These are phyloP conservation scores for Ictalurus punctatus DNA, from an alignment of 2,113 vertebrate genomes.

Conservation along the genomic window DNA sequence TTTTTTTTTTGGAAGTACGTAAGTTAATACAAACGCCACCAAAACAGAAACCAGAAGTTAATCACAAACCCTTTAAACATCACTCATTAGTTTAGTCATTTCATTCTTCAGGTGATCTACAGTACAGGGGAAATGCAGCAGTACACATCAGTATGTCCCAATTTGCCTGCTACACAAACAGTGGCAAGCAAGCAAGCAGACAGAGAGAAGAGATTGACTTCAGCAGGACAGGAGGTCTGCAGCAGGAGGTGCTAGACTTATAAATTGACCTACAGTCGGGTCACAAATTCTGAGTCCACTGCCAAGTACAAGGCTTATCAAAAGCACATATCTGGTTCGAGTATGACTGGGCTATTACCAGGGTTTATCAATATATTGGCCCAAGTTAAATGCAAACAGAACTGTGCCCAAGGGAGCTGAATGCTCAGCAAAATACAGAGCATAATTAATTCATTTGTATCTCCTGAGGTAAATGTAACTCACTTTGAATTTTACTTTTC, in stretches of 20 bases:
- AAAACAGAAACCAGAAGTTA: background rate
- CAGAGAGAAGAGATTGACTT: conserved; percentile 18
- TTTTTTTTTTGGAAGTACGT: background rate
- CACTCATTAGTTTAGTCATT: conserved; percentile 1
- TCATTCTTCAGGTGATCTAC: background rate
- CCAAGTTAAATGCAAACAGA: background rate
- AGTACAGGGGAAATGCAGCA: background rate
- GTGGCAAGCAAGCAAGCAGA: conserved; percentile 7
- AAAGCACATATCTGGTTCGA: background rate
- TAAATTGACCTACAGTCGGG: background rate
- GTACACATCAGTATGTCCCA: background rate
- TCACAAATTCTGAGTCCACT: background rate
- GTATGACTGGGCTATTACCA: too few relatives aligned
- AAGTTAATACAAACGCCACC: background rate
- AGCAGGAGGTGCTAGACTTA: background rate
- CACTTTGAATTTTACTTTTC: background rate
- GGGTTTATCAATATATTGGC: background rate
- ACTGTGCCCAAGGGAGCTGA: background rate
- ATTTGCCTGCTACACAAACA: background rate
- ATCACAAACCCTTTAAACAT: background rate
- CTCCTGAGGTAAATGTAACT: background rate
- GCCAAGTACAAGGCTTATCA: background rate
- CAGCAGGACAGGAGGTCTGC: conserved; percentile 39
- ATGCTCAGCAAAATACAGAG: background rate
- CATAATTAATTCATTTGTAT: background rate